Evolutionary conservation across 2,797 vertebrate genomes (phyloP), one percentile per base, ranked within the genome.

Genomic region (Intellagama lesueurii): DNA sequence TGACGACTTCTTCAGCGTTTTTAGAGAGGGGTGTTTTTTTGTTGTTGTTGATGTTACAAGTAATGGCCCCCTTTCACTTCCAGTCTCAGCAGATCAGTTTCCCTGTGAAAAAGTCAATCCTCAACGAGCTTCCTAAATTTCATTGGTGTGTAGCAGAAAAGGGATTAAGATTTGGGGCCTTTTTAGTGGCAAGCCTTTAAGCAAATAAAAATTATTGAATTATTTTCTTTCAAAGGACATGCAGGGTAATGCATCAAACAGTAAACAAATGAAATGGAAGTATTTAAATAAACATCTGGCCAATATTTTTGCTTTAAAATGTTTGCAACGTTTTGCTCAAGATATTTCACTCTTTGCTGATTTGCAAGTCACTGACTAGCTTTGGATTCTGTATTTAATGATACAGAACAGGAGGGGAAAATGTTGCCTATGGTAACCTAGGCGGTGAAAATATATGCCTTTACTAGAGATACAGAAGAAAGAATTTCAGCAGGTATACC

Each of bases 31-130:
- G 90, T 88, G 66, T 88, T 56, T 17, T 7, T 28, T 56, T 76
- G n/a, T 87, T 64, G 40, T 60, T 76, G 56, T 16, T 64, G 60
- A 64, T 64, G 52, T 85, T 86, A 78, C 87, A 94, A 95, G 90
- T 88, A 95, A 93, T 32, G 87, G 91, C 89, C 92, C 92, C 94
- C 94, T 96, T 96, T 95, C 92, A 94, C 85, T 94, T 95, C 88
- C 90, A 92, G 91, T 72, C 85, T 78, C 73, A 83, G 80, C 89
- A 89, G 94, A 94, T 96, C 91, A 1, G 94, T 95, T 96, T 96
- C 95, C 94, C 92, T 89, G 87, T 93, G 95, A 95, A 95, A 94
- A 96, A 96, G 95, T 95, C 95, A 96, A 95, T 94, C 94, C 94
- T 93, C 94, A 95, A 95, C 94, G 94, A 94, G 94, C 91, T 95